Evolutionary conservation across 2,888 invertebrate species (phyloP).

Genomic region (Tribolium freemani): DNA sequence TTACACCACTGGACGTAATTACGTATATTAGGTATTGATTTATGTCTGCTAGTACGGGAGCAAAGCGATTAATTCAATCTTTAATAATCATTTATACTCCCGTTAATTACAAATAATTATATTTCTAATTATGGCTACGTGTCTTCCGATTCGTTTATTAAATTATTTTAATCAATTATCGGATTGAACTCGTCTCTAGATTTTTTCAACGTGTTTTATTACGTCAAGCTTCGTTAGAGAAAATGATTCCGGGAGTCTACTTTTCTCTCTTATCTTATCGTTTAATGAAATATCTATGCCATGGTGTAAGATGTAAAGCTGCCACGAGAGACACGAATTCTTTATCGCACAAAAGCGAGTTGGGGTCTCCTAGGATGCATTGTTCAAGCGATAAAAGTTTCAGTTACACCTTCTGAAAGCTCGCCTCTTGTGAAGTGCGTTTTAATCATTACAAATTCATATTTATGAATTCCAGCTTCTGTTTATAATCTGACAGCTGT

Average conservation of each 20-base stretch:
- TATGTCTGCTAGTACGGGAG: slow-evolving; percentile 16
- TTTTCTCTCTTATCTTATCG: neutral
- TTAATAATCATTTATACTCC: slow-evolving; percentile 17
- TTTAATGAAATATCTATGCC: neutral
- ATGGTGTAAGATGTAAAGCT: neutral
- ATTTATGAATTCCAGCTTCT: slow-evolving; percentile 15
- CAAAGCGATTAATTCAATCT: slow-evolving; percentile 8
- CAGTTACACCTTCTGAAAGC: neutral
- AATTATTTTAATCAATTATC: neutral
- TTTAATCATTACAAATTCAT: slow-evolving; percentile 4
- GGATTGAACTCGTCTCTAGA: neutral
- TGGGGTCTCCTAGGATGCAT: neutral
- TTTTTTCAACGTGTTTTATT: neutral
- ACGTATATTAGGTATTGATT: slow-evolving; percentile 31
- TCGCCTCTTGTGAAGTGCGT: neutral
- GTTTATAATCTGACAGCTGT: slow-evolving; percentile 7
- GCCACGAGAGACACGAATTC: neutral
- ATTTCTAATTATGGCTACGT: neutral
- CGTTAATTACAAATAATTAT: slow-evolving; percentile 29
- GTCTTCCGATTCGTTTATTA: neutral
- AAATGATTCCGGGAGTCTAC: neutral
- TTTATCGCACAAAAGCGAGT: neutral
- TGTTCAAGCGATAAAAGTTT: neutral
- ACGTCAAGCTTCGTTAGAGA: neutral
- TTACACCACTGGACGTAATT: slow-evolving; percentile 34